phyloP scores from a whole-genome alignment of 2,797 vertebrate species.

The Emys orbicularis region DNA sequence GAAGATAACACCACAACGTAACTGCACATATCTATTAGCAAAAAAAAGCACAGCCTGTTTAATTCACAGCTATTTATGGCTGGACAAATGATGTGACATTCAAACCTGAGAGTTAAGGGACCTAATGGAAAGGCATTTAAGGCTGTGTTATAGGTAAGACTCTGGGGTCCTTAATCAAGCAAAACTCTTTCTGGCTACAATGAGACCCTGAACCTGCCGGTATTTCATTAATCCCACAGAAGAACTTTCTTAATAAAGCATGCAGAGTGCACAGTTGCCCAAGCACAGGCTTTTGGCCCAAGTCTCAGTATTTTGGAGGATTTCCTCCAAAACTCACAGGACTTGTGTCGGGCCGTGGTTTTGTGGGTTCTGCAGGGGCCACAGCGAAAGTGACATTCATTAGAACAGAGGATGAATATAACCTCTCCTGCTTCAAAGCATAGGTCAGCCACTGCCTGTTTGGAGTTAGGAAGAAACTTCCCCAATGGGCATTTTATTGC shows the following conservation, averaged over 20 bases:
- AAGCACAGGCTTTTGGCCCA: rapidly evolving
- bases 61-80: constrained; percentile 55
- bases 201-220: neutral
- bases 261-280: neutral
- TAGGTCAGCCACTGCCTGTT: neutral
- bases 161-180: neutral
- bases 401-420: neutral
- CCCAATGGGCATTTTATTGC: neutral
- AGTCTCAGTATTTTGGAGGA: rapidly evolving
- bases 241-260: neutral
- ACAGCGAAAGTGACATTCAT: neutral
- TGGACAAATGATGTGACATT: neutral
- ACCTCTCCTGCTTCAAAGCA: neutral
- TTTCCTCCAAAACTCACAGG: neutral
- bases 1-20: constrained; percentile 11
- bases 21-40: neutral
- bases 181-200: rapidly evolving
- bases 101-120: neutral
- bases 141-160: neutral
- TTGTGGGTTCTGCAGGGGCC: neutral
- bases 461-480: neutral
- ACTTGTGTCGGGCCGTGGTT: neutral
- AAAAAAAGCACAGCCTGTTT: constrained; percentile 5
- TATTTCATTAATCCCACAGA: neutral
- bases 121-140: neutral